These are phyloP conservation scores for Adelphocoris suturalis DNA, from an alignment of 2,888 invertebrate species.

Conservation along the genomic window DNA sequence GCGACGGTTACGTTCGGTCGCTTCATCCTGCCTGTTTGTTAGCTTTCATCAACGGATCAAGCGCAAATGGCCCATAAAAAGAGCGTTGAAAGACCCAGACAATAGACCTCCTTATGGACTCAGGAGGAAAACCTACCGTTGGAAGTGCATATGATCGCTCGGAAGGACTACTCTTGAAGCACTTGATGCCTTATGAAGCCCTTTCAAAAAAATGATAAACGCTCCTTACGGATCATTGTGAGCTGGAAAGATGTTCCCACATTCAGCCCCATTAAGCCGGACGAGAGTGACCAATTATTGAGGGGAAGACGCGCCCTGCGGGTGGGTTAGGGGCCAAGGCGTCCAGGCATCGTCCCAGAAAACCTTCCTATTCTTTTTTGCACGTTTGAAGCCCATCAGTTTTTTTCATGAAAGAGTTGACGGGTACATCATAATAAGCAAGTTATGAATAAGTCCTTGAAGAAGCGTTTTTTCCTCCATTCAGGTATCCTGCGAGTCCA, in stretches of 20 bases:
- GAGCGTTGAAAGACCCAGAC: conserved; percentile 61
- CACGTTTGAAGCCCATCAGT: conserved; percentile 2
- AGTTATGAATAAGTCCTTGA: conserved; percentile 54
- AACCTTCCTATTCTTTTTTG: conserved; percentile 37
- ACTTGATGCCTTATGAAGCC: conserved; percentile 33
- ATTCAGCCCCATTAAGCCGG: conserved; percentile 66
- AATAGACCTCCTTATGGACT: conserved; percentile 40
- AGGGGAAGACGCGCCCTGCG: conserved; percentile 24
- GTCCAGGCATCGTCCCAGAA: conserved; percentile 15
- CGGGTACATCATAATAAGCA: conserved; percentile 69
- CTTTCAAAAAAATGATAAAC: conserved; percentile 63
- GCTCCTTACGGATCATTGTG: conserved; percentile 55
- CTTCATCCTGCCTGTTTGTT: conserved; percentile 36
- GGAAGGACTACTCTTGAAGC: conserved; percentile 23
- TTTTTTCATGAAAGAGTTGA: conserved; percentile 49
- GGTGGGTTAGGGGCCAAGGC: conserved; percentile 41
- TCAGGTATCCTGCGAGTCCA: conserved; percentile 2
- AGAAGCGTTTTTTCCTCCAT: conserved; percentile 46
- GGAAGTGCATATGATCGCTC: neutral
- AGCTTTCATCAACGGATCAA: conserved; percentile 66
- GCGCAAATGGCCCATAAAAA: conserved; percentile 64
- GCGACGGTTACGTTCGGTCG: conserved; percentile 33
- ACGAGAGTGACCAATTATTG: conserved; percentile 68
- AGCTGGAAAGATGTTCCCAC: conserved; percentile 60
- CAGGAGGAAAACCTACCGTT: neutral